Conservation (phyloP, 2,888 invertebrate species). For the Dryadula phaetusa region DNA sequence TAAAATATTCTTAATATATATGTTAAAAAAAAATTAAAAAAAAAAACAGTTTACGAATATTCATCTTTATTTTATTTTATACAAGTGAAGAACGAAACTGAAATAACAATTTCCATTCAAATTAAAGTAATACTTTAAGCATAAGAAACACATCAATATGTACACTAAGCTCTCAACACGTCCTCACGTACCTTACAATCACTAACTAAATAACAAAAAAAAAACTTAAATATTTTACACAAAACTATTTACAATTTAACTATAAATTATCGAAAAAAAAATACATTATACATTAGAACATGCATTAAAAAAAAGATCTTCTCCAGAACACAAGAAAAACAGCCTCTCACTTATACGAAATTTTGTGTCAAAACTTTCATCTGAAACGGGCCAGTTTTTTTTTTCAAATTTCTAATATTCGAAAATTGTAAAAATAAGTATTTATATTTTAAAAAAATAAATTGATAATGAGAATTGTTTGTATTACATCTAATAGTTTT, state of each 20-base stretch:
- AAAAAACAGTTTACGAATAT: constrained; percentile 46
- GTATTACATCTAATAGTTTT: background rate
- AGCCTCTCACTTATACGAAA: constrained; percentile 10
- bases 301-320: constrained; percentile 12
- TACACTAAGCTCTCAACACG: constrained; percentile 70
- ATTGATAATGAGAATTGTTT: constrained; percentile 10
- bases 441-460: constrained; percentile 13
- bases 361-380: constrained; percentile 3
- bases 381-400: constrained; percentile 11
- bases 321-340: constrained; percentile 21
- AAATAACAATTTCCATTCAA: constrained; percentile 51
- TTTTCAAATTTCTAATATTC: constrained; percentile 22
- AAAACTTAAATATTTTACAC: constrained; percentile 42
- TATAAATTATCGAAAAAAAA: constrained; percentile 3
- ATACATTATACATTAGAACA: background rate
- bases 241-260: constrained; percentile 46
- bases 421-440: constrained; percentile 22
- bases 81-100: constrained; percentile 54
- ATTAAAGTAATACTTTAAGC: constrained; percentile 64
- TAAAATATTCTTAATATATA: too few relatives aligned
- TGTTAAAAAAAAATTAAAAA: too few relatives aligned
- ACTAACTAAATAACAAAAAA: constrained; percentile 36
- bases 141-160: constrained; percentile 68
- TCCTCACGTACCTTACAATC: constrained; percentile 36
- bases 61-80: constrained; percentile 54